Base-by-base conservation (phyloP, 2,888 invertebrate genomes). In the Julus scandinavius region DNA sequence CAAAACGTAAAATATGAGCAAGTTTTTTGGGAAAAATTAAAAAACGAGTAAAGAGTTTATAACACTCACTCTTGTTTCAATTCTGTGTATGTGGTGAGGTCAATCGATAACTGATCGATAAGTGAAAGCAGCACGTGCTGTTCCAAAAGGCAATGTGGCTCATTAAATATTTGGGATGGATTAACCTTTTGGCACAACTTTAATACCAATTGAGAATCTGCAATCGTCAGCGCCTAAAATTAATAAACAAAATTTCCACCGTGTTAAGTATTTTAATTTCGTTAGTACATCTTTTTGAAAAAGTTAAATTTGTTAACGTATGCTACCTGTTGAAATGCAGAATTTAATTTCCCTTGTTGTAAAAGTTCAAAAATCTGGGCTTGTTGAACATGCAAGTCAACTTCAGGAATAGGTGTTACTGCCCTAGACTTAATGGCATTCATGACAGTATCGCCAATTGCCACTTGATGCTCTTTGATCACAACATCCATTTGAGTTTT, bases 31-130 rank as follows among this genome's bases (percentile, higher is more conserved):
- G 45, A 45, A 45, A 45, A 45, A 5, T 1, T 4, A 15, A 20
- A n/a, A 88, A 45, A 15, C 54, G 29, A 29, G 11, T 29, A 29
- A 54, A 54, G 0, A 40, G 41, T 20, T 54, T 54, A 17, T 15
- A 15, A 4, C 9, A 90, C 92, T 92, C 93, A 97, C 96, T 94
- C 95, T 91, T 96, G 94, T 93, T 97, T 97, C 29, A 96, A 93
- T 91, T 96, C 96, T 15, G 97, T 97, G 91, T 97, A 95, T 90
- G 95, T 95, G 90, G 94, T 94, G 93, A 99, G 95, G 91, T 98
- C 98, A 0, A 97, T 96, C 29, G 97, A 96, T 38, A 98, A 94
- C 92, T 99, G 99, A 92, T 99, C 98, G 91, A 99, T 96, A 49
- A 99, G 94, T 3, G 98, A 97, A 87, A 99, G 94, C 90, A 99